These are phyloP conservation scores for Lapara coniferarum DNA, from an alignment of 2,888 invertebrate genomes.

Conservation along the genomic window DNA sequence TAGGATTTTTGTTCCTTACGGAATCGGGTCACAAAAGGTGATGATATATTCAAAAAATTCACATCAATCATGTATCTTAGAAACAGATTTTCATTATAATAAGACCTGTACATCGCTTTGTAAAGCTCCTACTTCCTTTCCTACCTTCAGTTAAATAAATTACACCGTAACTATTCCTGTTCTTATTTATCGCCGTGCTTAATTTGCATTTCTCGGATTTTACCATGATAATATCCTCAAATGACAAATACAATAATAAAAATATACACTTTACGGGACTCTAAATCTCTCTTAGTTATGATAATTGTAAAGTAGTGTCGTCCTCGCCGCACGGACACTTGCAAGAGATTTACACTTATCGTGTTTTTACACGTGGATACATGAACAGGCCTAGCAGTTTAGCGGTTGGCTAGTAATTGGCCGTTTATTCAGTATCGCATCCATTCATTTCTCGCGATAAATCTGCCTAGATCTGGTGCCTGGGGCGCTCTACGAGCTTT, in stretches of 20 bases:
- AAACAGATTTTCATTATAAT: not conserved
- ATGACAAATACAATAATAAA: slow-evolving; percentile 71
- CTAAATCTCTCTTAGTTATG: slow-evolving; percentile 57
- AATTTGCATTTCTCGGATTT: slow-evolving; percentile 72
- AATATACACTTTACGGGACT: slow-evolving; percentile 57
- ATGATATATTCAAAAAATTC: slow-evolving; percentile 37
- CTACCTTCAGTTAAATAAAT: slow-evolving; percentile 7
- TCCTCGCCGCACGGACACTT: slow-evolving; percentile 48
- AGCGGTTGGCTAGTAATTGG: slow-evolving; percentile 70
- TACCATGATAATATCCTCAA: slow-evolving; percentile 73
- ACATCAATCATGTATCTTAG: not conserved
- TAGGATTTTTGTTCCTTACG: slow-evolving; percentile 61
- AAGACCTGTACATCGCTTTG: not conserved
- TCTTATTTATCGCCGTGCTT: slow-evolving; percentile 69
- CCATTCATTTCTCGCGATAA: slow-evolving; percentile 79
- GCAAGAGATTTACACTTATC: slow-evolving; percentile 77
- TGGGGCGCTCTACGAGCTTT: slow-evolving; percentile 41
- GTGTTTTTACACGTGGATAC: slow-evolving; percentile 59
- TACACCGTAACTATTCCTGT: slow-evolving; percentile 10
- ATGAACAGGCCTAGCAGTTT: slow-evolving; percentile 70
- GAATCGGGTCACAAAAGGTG: slow-evolving; percentile 48
- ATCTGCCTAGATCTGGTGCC: slow-evolving; percentile 55
- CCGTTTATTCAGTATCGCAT: slow-evolving; percentile 76
- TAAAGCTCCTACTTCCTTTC: slow-evolving; percentile 1
- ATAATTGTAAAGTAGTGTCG: slow-evolving; percentile 59